These are phyloP conservation scores for Nesogale talazaci DNA, from an alignment of 2,113 vertebrate genomes.

Conservation along the genomic window DNA sequence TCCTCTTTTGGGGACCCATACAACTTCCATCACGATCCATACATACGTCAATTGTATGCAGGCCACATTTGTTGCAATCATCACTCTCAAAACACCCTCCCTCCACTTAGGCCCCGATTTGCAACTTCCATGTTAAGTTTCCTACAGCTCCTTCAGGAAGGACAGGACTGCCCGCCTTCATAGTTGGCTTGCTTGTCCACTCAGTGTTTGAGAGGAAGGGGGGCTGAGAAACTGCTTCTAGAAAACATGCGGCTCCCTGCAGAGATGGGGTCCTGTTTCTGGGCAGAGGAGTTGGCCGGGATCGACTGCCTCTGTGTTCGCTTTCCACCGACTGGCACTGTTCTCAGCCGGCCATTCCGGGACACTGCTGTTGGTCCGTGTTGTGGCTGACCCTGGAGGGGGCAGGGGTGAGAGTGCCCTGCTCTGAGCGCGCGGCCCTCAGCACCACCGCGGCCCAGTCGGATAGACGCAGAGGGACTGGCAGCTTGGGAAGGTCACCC, in stretches of 20 bases:
- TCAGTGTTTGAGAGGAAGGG: neutral
- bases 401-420: neutral
- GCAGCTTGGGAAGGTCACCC: neutral
- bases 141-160: neutral
- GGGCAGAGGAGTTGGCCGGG: neutral
- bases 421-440: neutral
- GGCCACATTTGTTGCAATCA: no score
- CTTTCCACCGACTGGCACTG: no score
- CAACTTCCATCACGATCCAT: no score
- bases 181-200: neutral
- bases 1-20: no score
- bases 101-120: no score
- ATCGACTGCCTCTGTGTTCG: neutral
- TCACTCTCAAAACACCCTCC: no score
- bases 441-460: no score
- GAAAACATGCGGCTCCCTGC: neutral
- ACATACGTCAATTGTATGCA: no score
- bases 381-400: no score
- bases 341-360: neutral
- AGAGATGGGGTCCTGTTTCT: neutral
- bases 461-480: no score
- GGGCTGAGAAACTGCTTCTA: neutral
- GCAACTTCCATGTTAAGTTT: neutral
- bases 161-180: neutral
- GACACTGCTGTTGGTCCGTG: no score